Evolutionary conservation across 2,888 invertebrate genomes (phyloP).

Genomic region (Epirrhoe tristata): DNA sequence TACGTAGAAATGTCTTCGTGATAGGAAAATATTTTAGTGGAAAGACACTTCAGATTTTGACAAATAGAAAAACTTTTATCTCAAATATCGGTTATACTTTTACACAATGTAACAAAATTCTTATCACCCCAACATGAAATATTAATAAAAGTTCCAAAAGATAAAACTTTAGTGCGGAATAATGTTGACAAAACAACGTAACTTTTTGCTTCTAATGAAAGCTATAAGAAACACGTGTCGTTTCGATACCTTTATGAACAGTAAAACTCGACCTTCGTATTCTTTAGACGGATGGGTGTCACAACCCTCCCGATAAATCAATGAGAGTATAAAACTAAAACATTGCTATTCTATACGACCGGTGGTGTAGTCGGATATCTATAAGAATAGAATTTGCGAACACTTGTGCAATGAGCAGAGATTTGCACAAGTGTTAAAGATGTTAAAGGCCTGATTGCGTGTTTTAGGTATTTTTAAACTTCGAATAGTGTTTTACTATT

Average conservation of each 20-base stretch:
- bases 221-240: conserved; percentile 50
- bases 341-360: not conserved
- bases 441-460: no score
- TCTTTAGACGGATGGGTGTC: conserved; percentile 24
- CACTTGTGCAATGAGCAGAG: no score
- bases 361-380: not conserved
- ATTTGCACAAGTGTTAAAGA: no score
- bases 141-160: conserved; percentile 20
- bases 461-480: no score
- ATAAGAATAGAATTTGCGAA: not conserved
- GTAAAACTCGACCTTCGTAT: conserved; percentile 44
- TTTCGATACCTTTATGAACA: conserved; percentile 49
- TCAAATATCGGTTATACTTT: conserved; percentile 3
- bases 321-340: conserved; percentile 1
- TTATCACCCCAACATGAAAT: not conserved
- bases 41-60: not conserved
- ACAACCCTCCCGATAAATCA: conserved; percentile 25
- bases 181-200: conserved; percentile 41
- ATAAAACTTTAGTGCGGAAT: conserved; percentile 36
- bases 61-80: conserved; percentile 17
- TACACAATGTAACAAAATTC: conserved; percentile 11
- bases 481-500: no score
- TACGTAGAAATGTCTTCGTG: conserved; percentile 2
- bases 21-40: conserved; percentile 9
- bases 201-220: conserved; percentile 47